Percentiles rank a stretch among this genome's conserved stretches.
Evolutionary conservation across 2,888 invertebrate species (phyloP).

Genomic region (Pyrrhopygopsis socrates): DNA sequence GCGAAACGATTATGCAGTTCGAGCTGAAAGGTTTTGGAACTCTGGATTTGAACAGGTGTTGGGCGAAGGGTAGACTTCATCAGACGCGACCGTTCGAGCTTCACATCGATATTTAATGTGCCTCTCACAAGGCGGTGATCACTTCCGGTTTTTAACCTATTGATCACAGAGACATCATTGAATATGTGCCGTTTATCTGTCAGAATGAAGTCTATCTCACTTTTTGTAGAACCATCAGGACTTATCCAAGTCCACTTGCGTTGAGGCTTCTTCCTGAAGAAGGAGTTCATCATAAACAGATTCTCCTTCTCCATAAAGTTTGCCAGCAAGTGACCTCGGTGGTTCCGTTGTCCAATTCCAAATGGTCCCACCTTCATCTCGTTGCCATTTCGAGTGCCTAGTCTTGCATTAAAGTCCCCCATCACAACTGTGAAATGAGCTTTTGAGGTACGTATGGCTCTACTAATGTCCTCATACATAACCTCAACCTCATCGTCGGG

Average conservation of each 20-base stretch:
- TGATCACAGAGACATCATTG: conserved; percentile 46
- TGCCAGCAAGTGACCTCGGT: conserved; percentile 23
- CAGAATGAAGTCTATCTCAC: conserved; percentile 38
- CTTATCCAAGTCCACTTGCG: too few relatives aligned
- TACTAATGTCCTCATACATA: not conserved
- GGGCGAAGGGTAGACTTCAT: too few relatives aligned
- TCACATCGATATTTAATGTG: conserved; percentile 25
- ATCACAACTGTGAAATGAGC: conserved; percentile 8
- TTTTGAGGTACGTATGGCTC: conserved; percentile 8
- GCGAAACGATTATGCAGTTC: too few relatives aligned
- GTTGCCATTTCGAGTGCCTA: too few relatives aligned
- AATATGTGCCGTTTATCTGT: conserved; percentile 15
- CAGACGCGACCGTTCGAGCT: conserved; percentile 9
- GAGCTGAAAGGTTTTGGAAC: too few relatives aligned
- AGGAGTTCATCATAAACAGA: conserved; percentile 46
- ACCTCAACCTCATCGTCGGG: not conserved
- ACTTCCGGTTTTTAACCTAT: too few relatives aligned
- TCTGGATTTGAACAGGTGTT: too few relatives aligned
- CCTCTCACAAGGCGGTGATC: too few relatives aligned
- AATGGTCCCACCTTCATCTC: not conserved
- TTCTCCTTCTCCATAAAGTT: conserved; percentile 43
- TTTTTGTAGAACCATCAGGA: conserved; percentile 24
- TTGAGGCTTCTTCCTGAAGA: conserved; percentile 50
- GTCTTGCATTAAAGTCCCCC: too few relatives aligned
- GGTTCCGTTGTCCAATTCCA: conserved; percentile 6